These are phyloP conservation scores for Camponotus pennsylvanicus DNA, from an alignment of 1,140 invertebrate species.

Conservation along the genomic window DNA sequence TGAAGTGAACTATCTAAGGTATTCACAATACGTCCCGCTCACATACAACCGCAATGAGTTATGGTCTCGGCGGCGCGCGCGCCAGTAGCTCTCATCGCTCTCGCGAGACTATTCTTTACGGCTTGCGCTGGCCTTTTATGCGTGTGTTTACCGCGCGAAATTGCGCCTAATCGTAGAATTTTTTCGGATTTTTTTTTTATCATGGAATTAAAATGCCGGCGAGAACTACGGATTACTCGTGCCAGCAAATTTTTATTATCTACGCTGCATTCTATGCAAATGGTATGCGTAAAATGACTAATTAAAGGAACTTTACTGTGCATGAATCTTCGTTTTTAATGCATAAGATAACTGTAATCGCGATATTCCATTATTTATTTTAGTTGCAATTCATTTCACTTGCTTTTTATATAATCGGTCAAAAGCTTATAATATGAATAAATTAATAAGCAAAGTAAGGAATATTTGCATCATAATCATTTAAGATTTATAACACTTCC, in stretches of 20 bases:
- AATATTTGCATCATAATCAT: neutral
- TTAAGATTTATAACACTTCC: neutral
- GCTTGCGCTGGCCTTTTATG: neutral
- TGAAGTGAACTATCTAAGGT: conserved; percentile 70
- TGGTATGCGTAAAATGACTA: conserved; percentile 1
- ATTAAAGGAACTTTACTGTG: conserved; percentile 36
- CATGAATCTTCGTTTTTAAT: conserved; percentile 16
- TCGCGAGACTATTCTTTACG: conserved; percentile 26
- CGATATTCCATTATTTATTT: neutral
- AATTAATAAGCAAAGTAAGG: neutral
- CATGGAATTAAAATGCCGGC: neutral
- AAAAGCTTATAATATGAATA: neutral
- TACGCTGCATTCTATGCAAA: conserved; percentile 27
- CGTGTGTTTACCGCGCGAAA: neutral
- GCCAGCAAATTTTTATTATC: conserved; percentile 35
- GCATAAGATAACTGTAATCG: conserved; percentile 11
- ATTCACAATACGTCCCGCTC: conserved; percentile 65
- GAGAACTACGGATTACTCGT: neutral
- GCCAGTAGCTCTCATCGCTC: conserved; percentile 25
- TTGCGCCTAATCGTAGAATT: conserved; percentile 27
- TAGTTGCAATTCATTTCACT: neutral
- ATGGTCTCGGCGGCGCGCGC: conserved; percentile 42
- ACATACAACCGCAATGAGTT: conserved; percentile 57
- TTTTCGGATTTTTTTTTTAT: conserved; percentile 31
- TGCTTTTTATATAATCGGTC: neutral